Percentiles rank a stretch among this genome's conserved stretches.
Conservation (phyloP, 1,140 invertebrate genomes). For the Drosophila ambigua region DNA sequence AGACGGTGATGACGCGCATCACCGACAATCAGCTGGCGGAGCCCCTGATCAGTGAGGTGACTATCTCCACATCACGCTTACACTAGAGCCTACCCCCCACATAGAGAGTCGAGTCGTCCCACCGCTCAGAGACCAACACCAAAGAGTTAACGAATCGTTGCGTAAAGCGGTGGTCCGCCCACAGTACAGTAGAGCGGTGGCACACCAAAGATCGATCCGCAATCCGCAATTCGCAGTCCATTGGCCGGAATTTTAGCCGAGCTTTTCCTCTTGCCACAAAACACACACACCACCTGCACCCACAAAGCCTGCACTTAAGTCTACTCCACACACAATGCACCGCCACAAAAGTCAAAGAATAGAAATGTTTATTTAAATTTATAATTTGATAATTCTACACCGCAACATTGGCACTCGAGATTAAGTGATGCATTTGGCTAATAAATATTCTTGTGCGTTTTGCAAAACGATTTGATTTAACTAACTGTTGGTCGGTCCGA, state of each 20-base stretch:
- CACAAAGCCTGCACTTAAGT: too few species aligned
- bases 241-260: slow-evolving; percentile 2
- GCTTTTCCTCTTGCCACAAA: slow-evolving; percentile 32
- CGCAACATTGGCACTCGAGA: slow-evolving; percentile 29
- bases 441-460: slow-evolving; percentile 67
- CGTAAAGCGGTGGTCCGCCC: slow-evolving; percentile 13
- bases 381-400: slow-evolving; percentile 26
- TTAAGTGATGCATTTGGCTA: slow-evolving; percentile 42
- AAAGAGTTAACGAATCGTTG: slow-evolving; percentile 46
- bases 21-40: slow-evolving; percentile 94
- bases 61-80: slow-evolving; percentile 83
- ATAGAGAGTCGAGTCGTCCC: slow-evolving; percentile 17
- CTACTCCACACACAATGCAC: slow-evolving; percentile 33
- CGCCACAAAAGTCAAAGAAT: background rate
- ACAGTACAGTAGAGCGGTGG: too few species aligned
- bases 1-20: slow-evolving; percentile 95
- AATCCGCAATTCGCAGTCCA: too few species aligned
- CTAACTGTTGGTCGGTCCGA: slow-evolving; percentile 34
- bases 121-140: slow-evolving; percentile 11
- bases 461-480: slow-evolving; percentile 64
- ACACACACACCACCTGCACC: slow-evolving; percentile 4
- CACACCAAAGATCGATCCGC: slow-evolving; percentile 7
- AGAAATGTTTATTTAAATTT: slow-evolving; percentile 46
- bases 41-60: slow-evolving; percentile 94
- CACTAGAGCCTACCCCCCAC: slow-evolving; percentile 57